Percentiles rank a stretch among this genome's conserved stretches.
phyloP scores from a whole-genome alignment of 2,888 invertebrate species.

The Amiota communis region DNA sequence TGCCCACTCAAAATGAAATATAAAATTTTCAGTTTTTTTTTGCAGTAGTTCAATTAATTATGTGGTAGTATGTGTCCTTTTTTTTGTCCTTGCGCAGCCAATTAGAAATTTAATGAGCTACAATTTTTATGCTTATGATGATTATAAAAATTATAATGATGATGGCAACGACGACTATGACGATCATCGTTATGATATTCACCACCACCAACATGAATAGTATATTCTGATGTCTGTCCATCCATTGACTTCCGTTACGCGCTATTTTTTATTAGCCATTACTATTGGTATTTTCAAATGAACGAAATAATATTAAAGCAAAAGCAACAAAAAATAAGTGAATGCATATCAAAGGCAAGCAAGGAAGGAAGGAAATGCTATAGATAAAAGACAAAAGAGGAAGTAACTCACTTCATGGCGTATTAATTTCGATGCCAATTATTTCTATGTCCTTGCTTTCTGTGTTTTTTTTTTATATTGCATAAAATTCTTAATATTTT shows the following conservation, averaged over 20 bases:
- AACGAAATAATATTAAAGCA: background rate
- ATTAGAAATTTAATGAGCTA: conserved; percentile 12
- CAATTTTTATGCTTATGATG: conserved; percentile 2
- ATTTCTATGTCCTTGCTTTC: background rate
- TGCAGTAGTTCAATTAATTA: conserved; percentile 8
- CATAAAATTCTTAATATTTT: background rate
- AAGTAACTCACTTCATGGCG: background rate
- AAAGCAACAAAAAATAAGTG: background rate
- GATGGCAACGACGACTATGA: background rate
- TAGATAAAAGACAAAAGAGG: background rate
- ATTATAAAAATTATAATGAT: background rate
- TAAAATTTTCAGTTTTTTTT: background rate
- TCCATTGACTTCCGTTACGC: background rate
- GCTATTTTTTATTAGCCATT: conserved; percentile 6
- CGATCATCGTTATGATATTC: background rate
- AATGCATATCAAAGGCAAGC: background rate
- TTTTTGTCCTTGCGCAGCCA: background rate
- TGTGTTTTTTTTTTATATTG: background rate
- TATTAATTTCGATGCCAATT: conserved; percentile 13
- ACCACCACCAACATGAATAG: background rate
- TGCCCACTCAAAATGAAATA: background rate
- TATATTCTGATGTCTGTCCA: background rate
- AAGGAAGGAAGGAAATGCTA: background rate
- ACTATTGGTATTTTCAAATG: background rate
- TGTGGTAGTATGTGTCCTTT: background rate